Conservation (phyloP, 2,797 vertebrate genomes). For the Phaenicophaeus curvirostris region DNA sequence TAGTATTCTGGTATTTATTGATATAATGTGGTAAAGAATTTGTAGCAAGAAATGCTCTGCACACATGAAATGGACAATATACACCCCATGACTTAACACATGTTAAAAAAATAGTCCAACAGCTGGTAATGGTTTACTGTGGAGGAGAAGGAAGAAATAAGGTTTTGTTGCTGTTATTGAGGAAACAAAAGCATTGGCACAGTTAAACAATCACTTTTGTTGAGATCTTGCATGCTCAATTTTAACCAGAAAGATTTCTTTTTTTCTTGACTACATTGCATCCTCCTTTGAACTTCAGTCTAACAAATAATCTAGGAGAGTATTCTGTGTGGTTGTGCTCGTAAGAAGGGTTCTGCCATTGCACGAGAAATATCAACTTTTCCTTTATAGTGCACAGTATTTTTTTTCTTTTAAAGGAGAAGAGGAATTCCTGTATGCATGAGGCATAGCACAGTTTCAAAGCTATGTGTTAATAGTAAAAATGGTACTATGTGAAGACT, state of each 20-base stretch:
- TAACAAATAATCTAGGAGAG: slow-evolving; percentile 37
- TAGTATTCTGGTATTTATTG: not conserved
- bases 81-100: slow-evolving; percentile 31
- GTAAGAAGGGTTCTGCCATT: not conserved
- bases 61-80: slow-evolving; percentile 48
- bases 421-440: not conserved
- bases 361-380: slow-evolving; percentile 19
- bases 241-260: slow-evolving; percentile 31
- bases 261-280: not conserved
- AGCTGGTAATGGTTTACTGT: slow-evolving; percentile 58
- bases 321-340: slow-evolving; percentile 46
- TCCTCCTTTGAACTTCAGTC: slow-evolving; percentile 44
- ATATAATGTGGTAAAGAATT: slow-evolving; percentile 14
- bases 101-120: slow-evolving; percentile 23
- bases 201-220: slow-evolving; percentile 49
- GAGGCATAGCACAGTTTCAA: not conserved
- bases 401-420: not conserved
- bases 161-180: slow-evolving; percentile 44
- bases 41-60: slow-evolving; percentile 30
- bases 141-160: slow-evolving; percentile 32
- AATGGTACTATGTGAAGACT: not conserved
- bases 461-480: not conserved
- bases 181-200: slow-evolving; percentile 62
- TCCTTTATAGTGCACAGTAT: slow-evolving; percentile 11
- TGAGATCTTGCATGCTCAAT: slow-evolving; percentile 61